Percentiles rank a stretch among this genome's conserved stretches.
phyloP scores from a whole-genome alignment of 2,888 invertebrate species.

The Scelioninae gen. 1 region DNA sequence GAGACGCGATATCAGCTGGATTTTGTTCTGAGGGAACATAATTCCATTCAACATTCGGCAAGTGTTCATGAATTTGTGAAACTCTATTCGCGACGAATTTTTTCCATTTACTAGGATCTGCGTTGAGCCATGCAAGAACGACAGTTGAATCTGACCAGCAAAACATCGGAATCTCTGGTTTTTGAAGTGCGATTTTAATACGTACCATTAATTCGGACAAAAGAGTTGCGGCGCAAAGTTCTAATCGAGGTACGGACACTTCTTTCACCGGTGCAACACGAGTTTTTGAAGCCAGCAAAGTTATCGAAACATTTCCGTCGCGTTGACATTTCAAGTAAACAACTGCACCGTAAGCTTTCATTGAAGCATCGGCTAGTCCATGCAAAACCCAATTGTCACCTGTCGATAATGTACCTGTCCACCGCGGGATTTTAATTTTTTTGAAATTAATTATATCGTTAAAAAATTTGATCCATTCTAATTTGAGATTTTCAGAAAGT shows the following conservation, averaged over 20 bases:
- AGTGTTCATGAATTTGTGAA: slow-evolving; percentile 1
- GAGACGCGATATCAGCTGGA: slow-evolving; percentile 17
- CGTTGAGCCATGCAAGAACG: background rate
- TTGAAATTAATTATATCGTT: no score
- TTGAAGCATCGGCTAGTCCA: slow-evolving; percentile 11
- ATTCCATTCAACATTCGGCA: slow-evolving; percentile 9
- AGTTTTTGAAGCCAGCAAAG: background rate
- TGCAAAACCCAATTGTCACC: background rate
- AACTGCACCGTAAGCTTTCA: slow-evolving; percentile 1
- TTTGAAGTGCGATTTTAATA: background rate
- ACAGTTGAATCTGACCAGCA: background rate
- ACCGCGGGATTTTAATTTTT: slow-evolving; percentile 1
- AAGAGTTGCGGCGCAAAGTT: slow-evolving; percentile 4
- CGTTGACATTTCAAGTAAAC: background rate
- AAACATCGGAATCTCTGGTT: background rate
- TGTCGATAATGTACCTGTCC: background rate
- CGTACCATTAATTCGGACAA: slow-evolving; percentile 13
- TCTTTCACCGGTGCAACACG: background rate
- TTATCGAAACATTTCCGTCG: background rate
- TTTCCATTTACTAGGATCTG: slow-evolving; percentile 9
- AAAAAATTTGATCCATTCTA: no score
- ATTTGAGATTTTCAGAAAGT: background rate
- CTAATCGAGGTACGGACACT: background rate
- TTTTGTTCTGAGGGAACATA: slow-evolving; percentile 9
- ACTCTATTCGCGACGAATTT: slow-evolving; percentile 20